Percentiles rank a stretch among this genome's conserved stretches.
These are phyloP conservation scores for Coreoperca whiteheadi DNA, from an alignment of 2,113 vertebrate genomes.

Conservation along the genomic window DNA sequence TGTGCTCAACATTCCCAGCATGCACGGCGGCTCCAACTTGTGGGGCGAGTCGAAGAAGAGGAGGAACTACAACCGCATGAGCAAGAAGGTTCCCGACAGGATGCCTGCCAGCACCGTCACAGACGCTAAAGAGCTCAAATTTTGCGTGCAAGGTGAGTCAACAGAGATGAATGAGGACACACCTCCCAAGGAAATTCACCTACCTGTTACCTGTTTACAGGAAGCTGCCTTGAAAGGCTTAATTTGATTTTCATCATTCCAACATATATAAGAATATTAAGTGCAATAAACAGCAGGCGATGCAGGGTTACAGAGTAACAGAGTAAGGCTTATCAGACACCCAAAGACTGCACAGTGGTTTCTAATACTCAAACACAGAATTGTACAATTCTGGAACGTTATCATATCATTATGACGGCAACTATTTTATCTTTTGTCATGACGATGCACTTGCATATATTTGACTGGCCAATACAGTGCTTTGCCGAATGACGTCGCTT, in stretches of 20 bases:
- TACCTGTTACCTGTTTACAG: background rate
- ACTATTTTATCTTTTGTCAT: background rate
- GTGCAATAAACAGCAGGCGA: too few species aligned
- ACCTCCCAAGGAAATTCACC: background rate
- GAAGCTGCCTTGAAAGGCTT: background rate
- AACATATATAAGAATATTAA: background rate
- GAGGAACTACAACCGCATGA: constrained; percentile 90
- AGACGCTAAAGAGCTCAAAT: constrained; percentile 93
- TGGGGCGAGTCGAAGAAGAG: constrained; percentile 95
- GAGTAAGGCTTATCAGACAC: constrained; percentile 5
- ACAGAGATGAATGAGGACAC: rapidly evolving
- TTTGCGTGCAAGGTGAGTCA: constrained; percentile 93
- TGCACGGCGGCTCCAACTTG: constrained; percentile 96
- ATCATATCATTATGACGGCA: background rate
- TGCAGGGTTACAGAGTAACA: background rate
- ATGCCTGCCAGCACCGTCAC: constrained; percentile 84
- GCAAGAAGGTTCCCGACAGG: constrained; percentile 87
- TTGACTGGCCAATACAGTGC: background rate
- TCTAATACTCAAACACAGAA: background rate
- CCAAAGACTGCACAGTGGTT: background rate
- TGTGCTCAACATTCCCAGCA: constrained; percentile 97
- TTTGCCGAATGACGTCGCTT: background rate
- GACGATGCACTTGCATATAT: background rate
- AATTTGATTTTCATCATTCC: background rate
- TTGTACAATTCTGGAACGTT: background rate